These are phyloP conservation scores for Brachyptera risi DNA, from an alignment of 2,888 invertebrate genomes.

Conservation along the genomic window DNA sequence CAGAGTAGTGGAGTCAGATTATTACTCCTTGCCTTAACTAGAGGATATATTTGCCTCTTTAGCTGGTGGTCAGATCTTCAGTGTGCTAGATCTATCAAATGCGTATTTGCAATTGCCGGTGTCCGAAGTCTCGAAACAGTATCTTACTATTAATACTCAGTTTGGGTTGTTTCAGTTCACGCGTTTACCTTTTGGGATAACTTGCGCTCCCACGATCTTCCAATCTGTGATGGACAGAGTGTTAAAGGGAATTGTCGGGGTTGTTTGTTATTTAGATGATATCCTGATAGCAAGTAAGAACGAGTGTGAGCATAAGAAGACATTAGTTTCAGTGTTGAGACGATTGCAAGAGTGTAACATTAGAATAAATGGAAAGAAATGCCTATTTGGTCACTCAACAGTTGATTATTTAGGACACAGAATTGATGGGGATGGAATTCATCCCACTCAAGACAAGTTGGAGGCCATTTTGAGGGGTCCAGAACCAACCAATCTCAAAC, in stretches of 20 bases:
- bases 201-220: slow-evolving; percentile 34
- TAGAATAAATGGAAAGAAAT: slow-evolving; percentile 35
- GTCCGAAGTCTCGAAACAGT: slow-evolving; percentile 34
- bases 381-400: slow-evolving; percentile 33
- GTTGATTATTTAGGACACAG: slow-evolving; percentile 37
- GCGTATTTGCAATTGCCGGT: slow-evolving; percentile 38
- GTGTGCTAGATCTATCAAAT: slow-evolving; percentile 36
- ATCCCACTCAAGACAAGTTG: not conserved
- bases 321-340: too few relatives aligned
- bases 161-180: too few relatives aligned
- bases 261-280: too few relatives aligned
- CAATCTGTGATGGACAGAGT: too few relatives aligned
- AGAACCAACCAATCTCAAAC: not conserved
- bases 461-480: slow-evolving; percentile 1
- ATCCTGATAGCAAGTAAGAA: too few relatives aligned
- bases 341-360: slow-evolving; percentile 34
- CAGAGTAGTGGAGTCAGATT: slow-evolving; percentile 34
- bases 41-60: slow-evolving; percentile 39
- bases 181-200: slow-evolving; percentile 33
- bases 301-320: too few relatives aligned
- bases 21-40: slow-evolving; percentile 38
- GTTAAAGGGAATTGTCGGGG: too few relatives aligned
- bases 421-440: slow-evolving; percentile 1
- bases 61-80: slow-evolving; percentile 35
- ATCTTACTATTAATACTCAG: slow-evolving; percentile 38